A percentile compares a stretch with the other conserved stretches of the same genome.
These are phyloP conservation scores for Regulus satrapa DNA, from an alignment of 2,113 vertebrate genomes.

Conservation along the genomic window DNA sequence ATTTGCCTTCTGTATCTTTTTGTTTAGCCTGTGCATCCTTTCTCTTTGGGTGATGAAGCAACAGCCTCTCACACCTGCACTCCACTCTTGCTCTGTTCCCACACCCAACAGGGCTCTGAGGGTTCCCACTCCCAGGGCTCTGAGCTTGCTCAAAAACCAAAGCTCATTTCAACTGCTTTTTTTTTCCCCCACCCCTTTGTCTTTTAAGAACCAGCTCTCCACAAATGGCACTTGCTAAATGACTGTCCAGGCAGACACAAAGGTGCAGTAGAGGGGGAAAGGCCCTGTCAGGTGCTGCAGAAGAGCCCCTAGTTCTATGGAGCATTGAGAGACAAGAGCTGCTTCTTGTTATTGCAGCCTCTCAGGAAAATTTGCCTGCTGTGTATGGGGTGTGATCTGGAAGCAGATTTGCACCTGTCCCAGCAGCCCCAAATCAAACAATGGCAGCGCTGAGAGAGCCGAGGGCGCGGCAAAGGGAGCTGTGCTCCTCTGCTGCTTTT, in stretches of 20 bases:
- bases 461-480: background rate
- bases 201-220: background rate
- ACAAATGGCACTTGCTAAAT: background rate
- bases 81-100: background rate
- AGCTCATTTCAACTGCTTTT: background rate
- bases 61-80: background rate
- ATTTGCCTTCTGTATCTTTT: background rate
- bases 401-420: slow-evolving; percentile 45
- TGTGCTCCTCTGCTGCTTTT: background rate
- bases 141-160: background rate
- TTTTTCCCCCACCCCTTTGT: slow-evolving; percentile 18
- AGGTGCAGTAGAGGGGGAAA: background rate
- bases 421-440: background rate
- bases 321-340: slow-evolving; percentile 40
- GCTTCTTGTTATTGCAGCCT: background rate
- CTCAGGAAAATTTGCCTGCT: background rate
- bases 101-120: background rate
- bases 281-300: background rate
- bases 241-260: background rate
- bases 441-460: background rate
- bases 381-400: background rate
- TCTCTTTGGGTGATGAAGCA: background rate
- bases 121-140: too few relatives aligned
- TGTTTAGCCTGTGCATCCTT: background rate
- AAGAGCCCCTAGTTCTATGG: slow-evolving; percentile 7